Conservation (phyloP, 2,888 invertebrate species). For the Polietes domitor region DNA sequence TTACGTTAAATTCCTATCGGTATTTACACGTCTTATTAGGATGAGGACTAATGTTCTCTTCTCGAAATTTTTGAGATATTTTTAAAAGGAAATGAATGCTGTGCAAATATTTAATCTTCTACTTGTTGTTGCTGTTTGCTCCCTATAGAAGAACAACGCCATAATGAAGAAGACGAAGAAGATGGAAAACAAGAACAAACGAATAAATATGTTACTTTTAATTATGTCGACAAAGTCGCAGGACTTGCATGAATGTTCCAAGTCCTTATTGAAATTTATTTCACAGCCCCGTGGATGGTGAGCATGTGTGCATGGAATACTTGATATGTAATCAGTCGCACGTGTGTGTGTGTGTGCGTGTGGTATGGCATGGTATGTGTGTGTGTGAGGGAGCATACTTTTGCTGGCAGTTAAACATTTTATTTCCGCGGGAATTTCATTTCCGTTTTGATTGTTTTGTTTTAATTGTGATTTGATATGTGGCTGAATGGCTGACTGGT, state of each 20-base stretch:
- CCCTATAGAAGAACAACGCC: not conserved
- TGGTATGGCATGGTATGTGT: not conserved
- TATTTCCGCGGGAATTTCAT: slow-evolving; percentile 57
- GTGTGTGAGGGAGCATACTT: slow-evolving; percentile 19
- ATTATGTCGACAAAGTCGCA: slow-evolving; percentile 34
- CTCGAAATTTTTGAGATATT: no score
- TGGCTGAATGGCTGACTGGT: slow-evolving; percentile 8
- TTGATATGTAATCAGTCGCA: slow-evolving; percentile 11
- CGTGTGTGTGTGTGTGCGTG: slow-evolving; percentile 1
- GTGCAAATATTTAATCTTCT: slow-evolving; percentile 4
- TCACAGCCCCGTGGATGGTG: not conserved
- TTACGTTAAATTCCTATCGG: no score
- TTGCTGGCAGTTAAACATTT: slow-evolving; percentile 29
- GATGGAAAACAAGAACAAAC: not conserved
- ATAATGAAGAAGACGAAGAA: not conserved
- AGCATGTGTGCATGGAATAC: slow-evolving; percentile 23
- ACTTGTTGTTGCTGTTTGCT: not conserved
- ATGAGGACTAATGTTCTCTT: no score
- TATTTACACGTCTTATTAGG: no score
- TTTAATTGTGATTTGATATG: slow-evolving; percentile 60
- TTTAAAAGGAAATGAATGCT: no score
- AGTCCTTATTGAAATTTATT: slow-evolving; percentile 29
- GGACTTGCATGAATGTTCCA: not conserved
- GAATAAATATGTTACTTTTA: slow-evolving; percentile 23
- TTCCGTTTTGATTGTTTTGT: slow-evolving; percentile 61